Evolutionary conservation across 1,140 invertebrate species (phyloP), one percentile per base, ranked within the genome.

Genomic region (Leptinotarsa texana): DNA sequence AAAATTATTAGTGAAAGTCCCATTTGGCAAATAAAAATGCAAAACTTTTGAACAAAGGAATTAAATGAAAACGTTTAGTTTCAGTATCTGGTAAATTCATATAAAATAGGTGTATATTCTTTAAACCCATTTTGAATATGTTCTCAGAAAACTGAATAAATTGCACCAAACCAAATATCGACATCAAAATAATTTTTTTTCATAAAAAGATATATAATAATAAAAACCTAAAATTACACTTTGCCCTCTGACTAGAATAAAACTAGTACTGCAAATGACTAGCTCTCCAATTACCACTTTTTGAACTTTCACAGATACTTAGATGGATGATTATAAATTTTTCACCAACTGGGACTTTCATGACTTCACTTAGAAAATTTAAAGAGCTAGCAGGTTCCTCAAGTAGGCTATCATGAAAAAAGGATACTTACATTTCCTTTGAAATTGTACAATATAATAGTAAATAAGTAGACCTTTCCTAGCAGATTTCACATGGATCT

Each of bases 1-100:
- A 57, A 70, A 48, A 70, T 42, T 51, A 74, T 22, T 24, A 15
- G 13, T 27, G 57, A 72, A 51, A 72, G 69, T 48, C 21, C 42
- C 13, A 22, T 21, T 75, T 57, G 42, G 62, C 68, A 21, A 24
- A 65, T 63, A 72, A 63, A 47, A 17, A 47, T 42, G 21, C 8
- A n/a, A 33, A 74, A 33, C 24, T 51, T 21, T 4, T n/a, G 33
- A 27, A 24, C 65, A 42, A 48, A 57, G n/a, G 27, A 65, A 24
- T 66, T 51, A 15, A 24, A 61, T 42, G 42, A 42, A 71, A 42
- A 42, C 11, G 8, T 42, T 42, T 8, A 42, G 33, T 42, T 42
- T 11, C 33, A 42, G 8, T 42, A 11, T 11, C 33, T 11, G 8
- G 8, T 11, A 3, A 42, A 42, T 42, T 42, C 5, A 11, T 42